Evolutionary conservation across 1,140 invertebrate species (phyloP).

Genomic region (Choristoneura fumiferana): DNA sequence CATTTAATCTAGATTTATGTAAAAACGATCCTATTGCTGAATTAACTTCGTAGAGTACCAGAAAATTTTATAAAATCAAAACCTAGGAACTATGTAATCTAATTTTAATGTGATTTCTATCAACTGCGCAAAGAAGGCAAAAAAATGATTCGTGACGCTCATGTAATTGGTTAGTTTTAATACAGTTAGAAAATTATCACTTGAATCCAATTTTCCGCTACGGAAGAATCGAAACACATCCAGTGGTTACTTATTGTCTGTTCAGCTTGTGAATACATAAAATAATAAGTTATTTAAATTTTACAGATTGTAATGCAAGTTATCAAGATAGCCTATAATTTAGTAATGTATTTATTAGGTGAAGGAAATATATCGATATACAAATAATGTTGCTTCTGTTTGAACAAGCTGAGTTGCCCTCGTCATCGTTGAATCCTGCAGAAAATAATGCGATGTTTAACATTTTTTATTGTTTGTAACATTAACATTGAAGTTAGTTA

Average conservation of each 20-base stretch:
- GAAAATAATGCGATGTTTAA: constrained; percentile 26
- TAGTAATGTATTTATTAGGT: constrained; percentile 29
- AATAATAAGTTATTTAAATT: constrained; percentile 19
- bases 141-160: too few species aligned
- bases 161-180: too few species aligned
- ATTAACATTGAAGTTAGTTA: constrained; percentile 9
- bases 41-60: too few species aligned
- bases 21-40: too few species aligned
- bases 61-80: too few species aligned
- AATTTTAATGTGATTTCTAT: too few species aligned
- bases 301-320: constrained; percentile 21
- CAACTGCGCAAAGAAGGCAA: too few species aligned
- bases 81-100: too few species aligned
- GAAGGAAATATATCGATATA: constrained; percentile 35
- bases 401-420: constrained; percentile 40
- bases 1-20: too few species aligned
- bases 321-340: constrained; percentile 45
- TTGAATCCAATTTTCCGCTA: too few species aligned
- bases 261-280: constrained; percentile 36
- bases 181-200: too few species aligned
- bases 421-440: constrained; percentile 54
- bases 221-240: background rate
- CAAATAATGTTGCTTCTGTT: constrained; percentile 33
- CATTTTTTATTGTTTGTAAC: constrained; percentile 17
- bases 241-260: constrained; percentile 48